Conservation (phyloP, 2,888 invertebrate species). For the Mechanitis messenoides region DNA sequence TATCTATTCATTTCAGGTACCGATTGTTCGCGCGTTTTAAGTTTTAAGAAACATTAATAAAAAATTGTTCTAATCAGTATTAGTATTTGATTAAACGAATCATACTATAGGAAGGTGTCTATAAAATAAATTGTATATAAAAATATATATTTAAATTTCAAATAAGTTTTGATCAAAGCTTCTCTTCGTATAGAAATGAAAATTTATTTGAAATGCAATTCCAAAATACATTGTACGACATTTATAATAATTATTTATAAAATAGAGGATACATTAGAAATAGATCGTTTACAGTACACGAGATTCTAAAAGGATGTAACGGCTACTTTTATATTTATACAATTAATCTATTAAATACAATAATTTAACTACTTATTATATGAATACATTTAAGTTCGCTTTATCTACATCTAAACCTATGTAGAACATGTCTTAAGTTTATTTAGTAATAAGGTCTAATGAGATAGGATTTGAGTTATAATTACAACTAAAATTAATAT, state of each 20-base stretch:
- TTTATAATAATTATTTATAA: slow-evolving; percentile 48
- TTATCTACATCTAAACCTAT: slow-evolving; percentile 55
- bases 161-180: slow-evolving; percentile 16
- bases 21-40: slow-evolving; percentile 47
- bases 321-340: slow-evolving; percentile 52
- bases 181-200: slow-evolving; percentile 48
- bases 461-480: slow-evolving; percentile 3
- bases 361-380: slow-evolving; percentile 55
- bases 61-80: neutral
- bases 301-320: slow-evolving; percentile 54
- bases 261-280: slow-evolving; percentile 44
- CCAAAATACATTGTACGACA: slow-evolving; percentile 47
- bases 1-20: slow-evolving; percentile 45
- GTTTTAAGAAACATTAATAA: slow-evolving; percentile 32
- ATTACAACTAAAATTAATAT: too few relatives aligned
- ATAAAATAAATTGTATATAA: too few relatives aligned
- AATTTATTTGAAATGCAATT: slow-evolving; percentile 42
- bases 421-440: slow-evolving; percentile 23
- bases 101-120: too few relatives aligned
- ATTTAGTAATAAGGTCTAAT: slow-evolving; percentile 8
- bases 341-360: slow-evolving; percentile 48
- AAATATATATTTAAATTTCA: slow-evolving; percentile 32
- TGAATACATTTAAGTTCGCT: slow-evolving; percentile 56
- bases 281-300: slow-evolving; percentile 44
- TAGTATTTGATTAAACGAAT: too few relatives aligned